Evolutionary conservation across 2,797 vertebrate genomes (phyloP), one percentile per base, ranked within the genome.

Genomic region (Eupleurogrammus muticus): DNA sequence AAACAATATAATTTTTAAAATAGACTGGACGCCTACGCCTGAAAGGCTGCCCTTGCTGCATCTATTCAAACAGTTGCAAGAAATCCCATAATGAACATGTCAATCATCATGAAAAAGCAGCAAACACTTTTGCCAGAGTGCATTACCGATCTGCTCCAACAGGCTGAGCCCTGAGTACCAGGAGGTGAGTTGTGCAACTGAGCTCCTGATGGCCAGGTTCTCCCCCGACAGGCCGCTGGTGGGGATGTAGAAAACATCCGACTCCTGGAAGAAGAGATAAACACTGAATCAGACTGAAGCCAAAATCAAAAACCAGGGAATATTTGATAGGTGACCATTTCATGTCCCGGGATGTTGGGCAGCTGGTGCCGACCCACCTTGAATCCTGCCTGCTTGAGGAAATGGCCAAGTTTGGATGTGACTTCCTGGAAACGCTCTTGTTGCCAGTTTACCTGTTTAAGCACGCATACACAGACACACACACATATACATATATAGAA

Each of bases 331-430:
- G 17, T 0, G 32, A 23, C 11, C n/a, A 21, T 24, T 42, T 4
- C 19, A 44, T 46, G 44, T 47, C 20, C 1, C 20, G 7, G 53
- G 35, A 52, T 61, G 42, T 46, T 0, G 5, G 24, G 50, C 20
- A 55, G 46, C 11, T 40, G 0, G 1, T 32, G 32, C 10, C 10
- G 44, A 60, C 82, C 87, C 92, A 97, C 98, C 96, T 99, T 99
- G 92, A 99, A 99, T 76, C 98, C 98, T 64, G 98, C 97, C 93
- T 98, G 98, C 81, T 98, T 99, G 80, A 99, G 95, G 88, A 99
- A 99, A 28, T 97, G 96, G 2, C 97, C 95, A 1, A 99, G 97
- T 90, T 99, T 99, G 70, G 90, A 95, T 8, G 88, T 91, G 70
- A 99, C 95, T 85, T 98, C 97, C 83, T 94, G 90, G 94, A 99